Evolutionary conservation across 1,140 invertebrate species (phyloP).

Genomic region (Hyphantria cunea): DNA sequence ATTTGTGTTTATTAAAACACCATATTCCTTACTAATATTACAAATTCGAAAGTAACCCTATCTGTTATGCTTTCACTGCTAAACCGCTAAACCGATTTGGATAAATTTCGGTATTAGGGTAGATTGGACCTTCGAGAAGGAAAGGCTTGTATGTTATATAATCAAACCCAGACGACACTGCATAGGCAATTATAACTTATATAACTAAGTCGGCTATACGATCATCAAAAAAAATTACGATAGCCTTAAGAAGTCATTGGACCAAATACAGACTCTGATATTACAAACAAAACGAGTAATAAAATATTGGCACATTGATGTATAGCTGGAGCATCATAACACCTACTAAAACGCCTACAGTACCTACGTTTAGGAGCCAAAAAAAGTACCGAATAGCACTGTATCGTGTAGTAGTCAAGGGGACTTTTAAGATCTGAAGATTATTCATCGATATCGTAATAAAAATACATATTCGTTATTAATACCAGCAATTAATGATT

Average conservation of each 20-base stretch:
- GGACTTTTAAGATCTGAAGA: neutral
- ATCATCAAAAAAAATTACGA: constrained; percentile 9
- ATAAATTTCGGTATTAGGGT: no score
- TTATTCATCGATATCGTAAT: constrained; percentile 23
- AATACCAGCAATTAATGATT: neutral
- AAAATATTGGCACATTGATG: constrained; percentile 25
- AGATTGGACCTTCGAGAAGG: no score
- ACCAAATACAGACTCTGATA: constrained; percentile 14
- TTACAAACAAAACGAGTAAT: constrained; percentile 25
- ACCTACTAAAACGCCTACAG: constrained; percentile 23
- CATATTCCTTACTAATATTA: no score
- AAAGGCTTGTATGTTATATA: no score
- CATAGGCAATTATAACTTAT: constrained; percentile 12
- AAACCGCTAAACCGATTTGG: no score
- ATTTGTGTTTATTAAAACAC: no score
- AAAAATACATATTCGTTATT: constrained; percentile 9
- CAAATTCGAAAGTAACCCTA: no score
- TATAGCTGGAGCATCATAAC: constrained; percentile 14
- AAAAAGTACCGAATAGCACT: constrained; percentile 10
- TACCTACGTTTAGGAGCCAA: constrained; percentile 2
- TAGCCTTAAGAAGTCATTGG: constrained; percentile 2
- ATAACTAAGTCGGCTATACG: constrained; percentile 10
- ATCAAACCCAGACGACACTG: neutral
- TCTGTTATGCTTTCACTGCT: no score
- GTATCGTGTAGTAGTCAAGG: constrained; percentile 11